Base-by-base conservation (phyloP, 2,888 invertebrate species). In the Atrina japonica region DNA sequence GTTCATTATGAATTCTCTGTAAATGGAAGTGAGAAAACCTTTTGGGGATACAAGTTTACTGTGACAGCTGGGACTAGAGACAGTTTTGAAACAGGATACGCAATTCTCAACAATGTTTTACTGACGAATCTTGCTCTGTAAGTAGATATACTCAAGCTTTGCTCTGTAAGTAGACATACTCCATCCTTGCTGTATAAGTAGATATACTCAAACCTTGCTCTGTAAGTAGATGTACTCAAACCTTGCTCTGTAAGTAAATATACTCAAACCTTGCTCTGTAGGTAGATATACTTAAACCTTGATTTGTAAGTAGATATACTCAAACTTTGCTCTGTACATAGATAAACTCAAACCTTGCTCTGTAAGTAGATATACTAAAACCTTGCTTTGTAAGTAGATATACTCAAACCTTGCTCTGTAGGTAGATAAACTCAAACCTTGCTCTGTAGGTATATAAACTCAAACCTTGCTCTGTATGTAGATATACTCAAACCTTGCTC, bases 51-150 rank as follows among this genome's bases (percentile, higher is more conserved):
- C 78, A 86, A 85, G 79, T 88, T 88, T 70, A 87, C 84, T 0
- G 85, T 86, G 29, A 83, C 83, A 3, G 85, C 87, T 18, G 88
- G 88, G 16, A 83, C 83, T 23, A 72, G 86, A 41, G 89, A 88
- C 68, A 84, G 89, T 64, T 89, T 89, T 76, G 87, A 88, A 71
- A 89, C 89, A 0, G 89, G 89, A 27, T 87, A 88, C 76, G 82
- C 85, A 41, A 88, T 89, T 43, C 82, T 89, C 5, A 83, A 86
- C 60, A 79, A 82, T 56, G 80, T 88, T 65, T 71, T 88, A 29
- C 78, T 83, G 23, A 83, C 86, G n/a, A 71, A 82, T 30, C 65
- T 84, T 9, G 82, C 84, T 7, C 75, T 77, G 86, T 86, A 78
- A 83, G 82, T 78, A 25, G 40, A 23, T 11, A 3, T 45, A 30